Base-by-base conservation (phyloP, 2,797 vertebrate genomes). In the Hippocampus kuda region DNA sequence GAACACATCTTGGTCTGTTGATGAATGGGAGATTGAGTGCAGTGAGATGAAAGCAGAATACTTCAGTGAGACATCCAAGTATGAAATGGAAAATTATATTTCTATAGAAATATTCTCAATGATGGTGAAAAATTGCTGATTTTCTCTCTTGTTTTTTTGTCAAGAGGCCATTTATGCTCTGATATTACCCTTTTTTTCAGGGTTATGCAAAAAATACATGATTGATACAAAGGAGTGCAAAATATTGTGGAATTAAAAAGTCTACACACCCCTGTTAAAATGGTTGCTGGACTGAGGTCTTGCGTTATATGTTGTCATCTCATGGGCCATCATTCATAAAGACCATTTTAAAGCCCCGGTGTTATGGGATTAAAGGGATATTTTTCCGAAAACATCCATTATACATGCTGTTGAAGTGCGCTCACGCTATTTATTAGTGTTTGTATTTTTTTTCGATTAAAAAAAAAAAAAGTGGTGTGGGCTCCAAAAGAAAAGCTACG, bases 1-100 rank as follows among this genome's bases (percentile, higher is more conserved):
- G 76, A 76, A 51, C 30, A 65, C 59, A 77, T 75, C 46, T 70
- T 48, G n/a, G 24, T 65, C 44, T 41, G 44, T 27, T 12, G 54
- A 41, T 67, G 67, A 57, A 61, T 70, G 64, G 53, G 12, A 69
- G 63, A 72, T 72, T 67, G 62, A 69, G 74, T 77, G 72, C 72
- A 68, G 48, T 48, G 67, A 85, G 82, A 85, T 82, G 72, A 83
- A 85, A 80, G 79, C 68, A 75, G 75, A 78, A 75, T 70, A 53
- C 73, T 73, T 70, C 72, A 78, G 70, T 83, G 81, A 79, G 62
- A 68, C 49, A 67, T 67, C 69, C 42, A 53, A 68, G 78, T 66
- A 70, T 80, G 30, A 77, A 73, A 72, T 66, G 66, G 56, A 68
- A 69, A 70, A 76, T 80, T 51, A 71, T 64, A 71, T 76, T 79